A percentile compares a stretch with the other conserved stretches of the same genome.
phyloP scores from a whole-genome alignment of 2,113 vertebrate genomes.

The Semicossyphus pulcher region DNA sequence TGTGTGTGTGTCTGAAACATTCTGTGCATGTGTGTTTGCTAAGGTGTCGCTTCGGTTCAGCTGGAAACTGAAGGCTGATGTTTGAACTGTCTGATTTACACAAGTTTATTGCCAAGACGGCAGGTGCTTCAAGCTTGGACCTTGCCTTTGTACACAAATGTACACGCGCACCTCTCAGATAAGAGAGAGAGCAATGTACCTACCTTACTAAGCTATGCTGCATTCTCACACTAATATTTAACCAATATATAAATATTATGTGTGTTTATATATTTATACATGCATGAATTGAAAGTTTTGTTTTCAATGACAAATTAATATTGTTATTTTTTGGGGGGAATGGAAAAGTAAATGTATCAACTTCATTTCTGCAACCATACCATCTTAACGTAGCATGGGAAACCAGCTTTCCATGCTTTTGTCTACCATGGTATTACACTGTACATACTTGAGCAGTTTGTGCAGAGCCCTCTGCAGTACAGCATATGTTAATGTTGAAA shows the following conservation, averaged over 20 bases:
- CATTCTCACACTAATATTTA: conserved; percentile 44
- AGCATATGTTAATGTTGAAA: conserved; percentile 85
- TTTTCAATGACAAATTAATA: no score
- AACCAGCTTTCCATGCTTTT: conserved; percentile 12
- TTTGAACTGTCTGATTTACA: conserved; percentile 92
- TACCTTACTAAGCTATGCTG: conserved; percentile 16
- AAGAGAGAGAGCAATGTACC: conserved; percentile 47
- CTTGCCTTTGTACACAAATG: conserved; percentile 83
- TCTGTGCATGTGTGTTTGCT: conserved; percentile 82
- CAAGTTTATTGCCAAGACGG: conserved; percentile 79
- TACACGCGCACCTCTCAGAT: conserved; percentile 48
- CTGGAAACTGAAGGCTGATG: conserved; percentile 81
- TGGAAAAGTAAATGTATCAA: background rate
- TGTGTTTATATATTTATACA: no score
- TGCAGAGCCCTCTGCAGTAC: conserved; percentile 75
- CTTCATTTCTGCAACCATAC: background rate
- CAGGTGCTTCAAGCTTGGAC: conserved; percentile 87
- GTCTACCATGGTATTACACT: conserved; percentile 12
- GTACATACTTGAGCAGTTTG: conserved; percentile 73
- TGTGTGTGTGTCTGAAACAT: conserved; percentile 11
- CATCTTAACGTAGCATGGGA: conserved; percentile 26
- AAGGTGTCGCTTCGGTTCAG: conserved; percentile 78
- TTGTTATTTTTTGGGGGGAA: no score
- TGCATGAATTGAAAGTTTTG: no score
- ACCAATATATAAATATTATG: no score